Percentiles rank a stretch among this genome's conserved stretches.
Evolutionary conservation across 2,888 invertebrate genomes (phyloP).

Genomic region (Mactromeris polynyma): DNA sequence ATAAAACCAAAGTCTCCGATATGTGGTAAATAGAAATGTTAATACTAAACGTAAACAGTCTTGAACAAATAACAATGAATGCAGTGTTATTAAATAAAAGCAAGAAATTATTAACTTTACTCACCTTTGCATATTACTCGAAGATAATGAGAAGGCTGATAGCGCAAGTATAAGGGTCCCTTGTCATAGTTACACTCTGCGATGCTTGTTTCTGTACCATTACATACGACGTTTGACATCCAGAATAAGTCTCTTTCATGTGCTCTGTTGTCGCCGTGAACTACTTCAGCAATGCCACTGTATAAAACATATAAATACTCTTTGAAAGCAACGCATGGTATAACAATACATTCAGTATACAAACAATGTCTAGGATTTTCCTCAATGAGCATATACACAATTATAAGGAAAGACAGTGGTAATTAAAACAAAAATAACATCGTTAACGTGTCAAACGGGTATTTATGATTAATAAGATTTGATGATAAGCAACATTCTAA

Average conservation of each 20-base stretch:
- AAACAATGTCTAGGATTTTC: neutral
- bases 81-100: too few species aligned
- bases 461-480: too few species aligned
- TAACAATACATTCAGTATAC: neutral
- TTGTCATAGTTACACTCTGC: neutral
- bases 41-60: too few species aligned
- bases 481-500: too few species aligned
- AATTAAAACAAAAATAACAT: too few species aligned
- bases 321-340: neutral
- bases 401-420: too few species aligned
- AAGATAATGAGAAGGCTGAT: neutral
- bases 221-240: neutral
- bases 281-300: neutral
- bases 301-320: neutral
- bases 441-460: too few species aligned
- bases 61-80: too few species aligned
- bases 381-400: neutral
- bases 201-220: neutral
- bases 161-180: neutral
- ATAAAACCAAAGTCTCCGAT: too few species aligned
- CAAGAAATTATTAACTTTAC: neutral
- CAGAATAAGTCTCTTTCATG: neutral
- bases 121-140: neutral
- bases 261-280: neutral
- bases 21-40: too few species aligned